Conservation (phyloP, 2,888 invertebrate genomes). For the Drosophila leonis region DNA sequence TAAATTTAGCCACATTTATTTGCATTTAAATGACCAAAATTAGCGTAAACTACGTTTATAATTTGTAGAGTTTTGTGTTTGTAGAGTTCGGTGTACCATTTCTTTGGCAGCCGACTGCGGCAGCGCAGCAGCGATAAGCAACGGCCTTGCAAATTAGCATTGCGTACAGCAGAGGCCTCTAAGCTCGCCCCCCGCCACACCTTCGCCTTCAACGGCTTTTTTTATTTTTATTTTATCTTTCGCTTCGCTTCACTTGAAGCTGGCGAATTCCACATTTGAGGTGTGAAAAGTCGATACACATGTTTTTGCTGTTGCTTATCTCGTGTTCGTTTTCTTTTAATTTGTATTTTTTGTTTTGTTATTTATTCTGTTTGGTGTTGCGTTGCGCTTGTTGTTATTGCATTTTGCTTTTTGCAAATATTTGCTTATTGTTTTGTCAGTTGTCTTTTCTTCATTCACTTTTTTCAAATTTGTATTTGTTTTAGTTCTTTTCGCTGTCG, state of each 20-base stretch:
- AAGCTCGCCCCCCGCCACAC: not conserved
- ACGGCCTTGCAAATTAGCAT: constrained; percentile 76
- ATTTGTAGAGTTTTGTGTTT: constrained; percentile 4
- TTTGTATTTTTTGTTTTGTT: constrained; percentile 23
- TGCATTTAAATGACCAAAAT: constrained; percentile 2
- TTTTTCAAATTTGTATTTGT: constrained; percentile 54
- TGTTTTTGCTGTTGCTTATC: constrained; percentile 40
- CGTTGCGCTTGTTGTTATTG: constrained; percentile 20
- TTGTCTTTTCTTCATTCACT: constrained; percentile 21
- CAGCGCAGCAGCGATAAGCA: constrained; percentile 55
- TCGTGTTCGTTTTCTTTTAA: constrained; percentile 23
- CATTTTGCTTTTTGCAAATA: constrained; percentile 56
- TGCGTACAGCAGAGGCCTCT: constrained; percentile 28
- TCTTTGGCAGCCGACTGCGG: constrained; percentile 21
- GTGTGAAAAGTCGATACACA: constrained; percentile 72
- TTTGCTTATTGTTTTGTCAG: constrained; percentile 55
- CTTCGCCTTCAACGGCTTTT: not conserved
- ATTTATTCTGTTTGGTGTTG: constrained; percentile 27
- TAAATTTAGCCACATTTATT: constrained; percentile 5
- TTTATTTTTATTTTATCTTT: constrained; percentile 59
- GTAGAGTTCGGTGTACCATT: constrained; percentile 50
- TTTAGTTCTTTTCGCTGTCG: constrained; percentile 32
- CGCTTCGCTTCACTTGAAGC: constrained; percentile 42
- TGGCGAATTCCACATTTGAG: constrained; percentile 57
- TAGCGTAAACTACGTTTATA: constrained; percentile 14